Evolutionary conservation across 2,797 vertebrate species (phyloP).

Genomic region (Coregonus suidteri): DNA sequence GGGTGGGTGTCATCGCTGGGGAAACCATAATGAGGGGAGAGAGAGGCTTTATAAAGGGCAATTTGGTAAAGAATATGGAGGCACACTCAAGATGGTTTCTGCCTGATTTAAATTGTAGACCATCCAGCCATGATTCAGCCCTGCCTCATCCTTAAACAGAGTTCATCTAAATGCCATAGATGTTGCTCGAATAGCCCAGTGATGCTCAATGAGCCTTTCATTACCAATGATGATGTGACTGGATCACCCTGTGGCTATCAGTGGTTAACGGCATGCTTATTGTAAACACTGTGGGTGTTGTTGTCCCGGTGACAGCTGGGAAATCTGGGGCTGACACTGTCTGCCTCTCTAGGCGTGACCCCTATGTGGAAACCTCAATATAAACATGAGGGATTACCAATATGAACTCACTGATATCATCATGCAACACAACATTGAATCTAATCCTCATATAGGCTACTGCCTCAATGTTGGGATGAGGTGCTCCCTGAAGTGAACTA

Average conservation of each 20-base stretch:
- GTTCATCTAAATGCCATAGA: slow-evolving; percentile 21
- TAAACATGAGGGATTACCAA: slow-evolving; percentile 44
- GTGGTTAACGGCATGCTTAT: slow-evolving; percentile 55
- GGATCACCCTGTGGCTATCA: slow-evolving; percentile 27
- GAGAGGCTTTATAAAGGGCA: slow-evolving; percentile 51
- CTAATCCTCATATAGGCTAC: background rate
- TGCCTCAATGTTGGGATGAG: background rate
- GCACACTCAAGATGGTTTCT: slow-evolving; percentile 49
- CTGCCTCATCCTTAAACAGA: slow-evolving; percentile 36
- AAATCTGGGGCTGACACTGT: slow-evolving; percentile 27
- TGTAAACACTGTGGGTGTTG: slow-evolving; percentile 50
- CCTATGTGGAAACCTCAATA: slow-evolving; percentile 50
- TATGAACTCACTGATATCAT: slow-evolving; percentile 58
- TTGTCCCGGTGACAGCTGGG: slow-evolving; percentile 58
- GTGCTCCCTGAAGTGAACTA: background rate
- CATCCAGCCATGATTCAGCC: slow-evolving; percentile 28
- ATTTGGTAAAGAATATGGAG: slow-evolving; percentile 21
- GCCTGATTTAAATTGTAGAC: slow-evolving; percentile 52
- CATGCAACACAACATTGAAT: background rate
- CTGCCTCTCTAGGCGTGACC: slow-evolving; percentile 40
- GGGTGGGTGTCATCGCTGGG: slow-evolving; percentile 1
- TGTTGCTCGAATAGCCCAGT: slow-evolving; percentile 21
- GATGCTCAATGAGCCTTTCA: slow-evolving; percentile 7
- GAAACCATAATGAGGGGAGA: slow-evolving; percentile 28
- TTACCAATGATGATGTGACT: background rate